Conservation (phyloP, 2,797 vertebrate genomes). For the Hoplostethus mediterraneus region DNA sequence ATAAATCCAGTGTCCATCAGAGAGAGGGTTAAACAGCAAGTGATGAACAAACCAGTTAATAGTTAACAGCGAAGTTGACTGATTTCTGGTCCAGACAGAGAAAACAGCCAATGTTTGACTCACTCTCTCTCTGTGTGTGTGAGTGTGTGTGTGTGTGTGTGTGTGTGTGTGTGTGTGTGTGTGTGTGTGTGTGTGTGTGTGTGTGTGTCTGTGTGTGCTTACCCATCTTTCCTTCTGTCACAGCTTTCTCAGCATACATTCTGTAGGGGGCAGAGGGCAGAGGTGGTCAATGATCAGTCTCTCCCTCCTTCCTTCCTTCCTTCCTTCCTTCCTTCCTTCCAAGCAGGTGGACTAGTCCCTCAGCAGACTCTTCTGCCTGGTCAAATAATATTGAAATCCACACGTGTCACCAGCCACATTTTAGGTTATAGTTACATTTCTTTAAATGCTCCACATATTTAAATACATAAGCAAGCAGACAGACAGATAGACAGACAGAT, state of each 20-base stretch:
- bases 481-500: background rate
- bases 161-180: conserved; percentile 20
- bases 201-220: conserved; percentile 54
- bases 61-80: conserved; percentile 78
- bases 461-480: too few species aligned
- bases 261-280: conserved; percentile 23
- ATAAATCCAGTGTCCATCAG: conserved; percentile 43
- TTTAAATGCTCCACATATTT: too few species aligned
- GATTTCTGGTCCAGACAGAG: conserved; percentile 73
- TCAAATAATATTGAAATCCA: conserved; percentile 11
- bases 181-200: background rate
- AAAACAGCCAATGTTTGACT: conserved; percentile 40
- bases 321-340: background rate
- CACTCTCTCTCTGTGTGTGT: background rate
- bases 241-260: conserved; percentile 80
- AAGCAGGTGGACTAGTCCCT: conserved; percentile 29
- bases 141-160: conserved; percentile 5
- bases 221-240: conserved; percentile 86
- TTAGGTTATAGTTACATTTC: background rate
- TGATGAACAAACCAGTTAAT: conserved; percentile 79
- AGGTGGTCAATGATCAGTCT: conserved; percentile 17
- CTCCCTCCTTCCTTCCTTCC: conserved; percentile 14
- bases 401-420: background rate
- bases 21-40: conserved; percentile 27
- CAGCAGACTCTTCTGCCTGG: conserved; percentile 17